Evolutionary conservation across 2,888 invertebrate genomes (phyloP).

Genomic region (Ceraclea dissimilis): DNA sequence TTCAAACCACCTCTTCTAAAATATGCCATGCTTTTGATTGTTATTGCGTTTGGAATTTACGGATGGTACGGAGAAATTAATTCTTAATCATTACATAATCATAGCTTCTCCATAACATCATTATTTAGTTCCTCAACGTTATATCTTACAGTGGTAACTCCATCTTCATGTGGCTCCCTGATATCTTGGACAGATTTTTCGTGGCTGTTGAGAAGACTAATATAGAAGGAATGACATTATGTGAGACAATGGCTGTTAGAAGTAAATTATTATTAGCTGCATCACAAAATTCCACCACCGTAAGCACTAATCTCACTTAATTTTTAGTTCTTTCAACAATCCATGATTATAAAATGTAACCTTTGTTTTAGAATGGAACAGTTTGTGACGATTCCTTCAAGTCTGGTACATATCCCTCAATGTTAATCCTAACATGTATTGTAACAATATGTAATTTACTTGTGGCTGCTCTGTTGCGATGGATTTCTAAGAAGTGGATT

Average conservation of each 20-base stretch:
- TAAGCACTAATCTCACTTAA: neutral
- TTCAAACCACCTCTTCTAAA: slow-evolving; percentile 46
- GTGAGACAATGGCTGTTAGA: slow-evolving; percentile 11
- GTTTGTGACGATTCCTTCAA: slow-evolving; percentile 42
- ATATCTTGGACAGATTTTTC: slow-evolving; percentile 10
- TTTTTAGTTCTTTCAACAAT: neutral
- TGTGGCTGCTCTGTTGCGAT: slow-evolving; percentile 40
- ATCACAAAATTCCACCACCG: neutral
- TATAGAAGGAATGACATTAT: slow-evolving; percentile 5
- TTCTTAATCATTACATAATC: too few relatives aligned
- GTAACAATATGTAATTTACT: slow-evolving; percentile 39
- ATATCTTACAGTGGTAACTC: slow-evolving; percentile 9
- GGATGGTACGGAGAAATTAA: slow-evolving; percentile 38
- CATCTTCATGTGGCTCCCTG: slow-evolving; percentile 16
- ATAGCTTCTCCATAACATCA: too few relatives aligned
- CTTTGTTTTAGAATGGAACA: neutral
- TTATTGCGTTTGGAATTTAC: slow-evolving; percentile 51
- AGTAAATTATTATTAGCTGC: neutral
- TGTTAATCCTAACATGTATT: slow-evolving; percentile 42
- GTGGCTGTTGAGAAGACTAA: neutral
- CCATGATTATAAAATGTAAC: neutral
- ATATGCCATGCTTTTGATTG: slow-evolving; percentile 44
- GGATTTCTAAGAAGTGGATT: slow-evolving; percentile 32
- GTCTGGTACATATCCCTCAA: slow-evolving; percentile 40
- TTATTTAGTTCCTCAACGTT: too few relatives aligned